These are phyloP conservation scores for Turnix velox DNA, from an alignment of 2,113 vertebrate genomes.

Conservation along the genomic window DNA sequence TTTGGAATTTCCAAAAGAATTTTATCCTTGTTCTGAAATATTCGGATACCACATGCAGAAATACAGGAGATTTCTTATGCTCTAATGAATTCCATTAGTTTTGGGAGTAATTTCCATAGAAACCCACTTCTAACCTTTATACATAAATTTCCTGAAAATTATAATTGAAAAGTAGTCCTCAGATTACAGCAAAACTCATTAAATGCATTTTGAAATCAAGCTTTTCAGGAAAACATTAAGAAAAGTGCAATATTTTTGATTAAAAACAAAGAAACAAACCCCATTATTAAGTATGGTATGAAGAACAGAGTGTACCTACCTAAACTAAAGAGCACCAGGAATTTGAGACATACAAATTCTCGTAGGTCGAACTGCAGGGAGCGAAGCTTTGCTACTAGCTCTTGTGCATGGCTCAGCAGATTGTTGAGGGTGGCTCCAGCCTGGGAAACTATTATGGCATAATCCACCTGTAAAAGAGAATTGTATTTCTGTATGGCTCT, in stretches of 20 bases:
- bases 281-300: not conserved
- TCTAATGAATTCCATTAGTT: not conserved
- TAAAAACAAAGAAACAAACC: no score
- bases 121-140: not conserved
- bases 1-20: not conserved
- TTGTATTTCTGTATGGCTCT: not conserved
- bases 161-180: not conserved
- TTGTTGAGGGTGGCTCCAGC: conserved; percentile 93
- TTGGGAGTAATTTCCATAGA: not conserved
- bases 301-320: conserved; percentile 77
- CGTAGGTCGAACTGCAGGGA: conserved; percentile 94
- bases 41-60: not conserved
- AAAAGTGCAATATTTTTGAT: not conserved
- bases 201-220: not conserved
- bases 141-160: not conserved
- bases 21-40: not conserved
- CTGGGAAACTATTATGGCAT: conserved; percentile 87
- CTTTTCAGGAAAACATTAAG: not conserved
- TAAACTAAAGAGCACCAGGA: conserved; percentile 96
- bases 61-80: not conserved
- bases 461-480: conserved; percentile 88
- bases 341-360: conserved; percentile 98
- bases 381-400: conserved; percentile 90
- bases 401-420: conserved; percentile 94
- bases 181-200: not conserved